Evolutionary conservation across 2,797 vertebrate genomes (phyloP), one percentile per base, ranked within the genome.

Genomic region (Eulemur rubriventer): DNA sequence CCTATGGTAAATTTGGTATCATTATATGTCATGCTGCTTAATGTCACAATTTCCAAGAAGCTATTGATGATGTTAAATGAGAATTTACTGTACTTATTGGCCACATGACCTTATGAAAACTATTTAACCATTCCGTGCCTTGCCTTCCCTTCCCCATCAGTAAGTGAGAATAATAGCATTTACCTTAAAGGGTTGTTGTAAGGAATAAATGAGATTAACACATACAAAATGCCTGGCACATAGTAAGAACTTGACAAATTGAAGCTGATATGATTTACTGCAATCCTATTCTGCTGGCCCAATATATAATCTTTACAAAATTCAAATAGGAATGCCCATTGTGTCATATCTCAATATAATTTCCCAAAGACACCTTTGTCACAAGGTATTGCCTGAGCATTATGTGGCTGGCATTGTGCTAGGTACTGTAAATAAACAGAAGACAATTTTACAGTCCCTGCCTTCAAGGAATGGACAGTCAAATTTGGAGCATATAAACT

Each of bases 401-500:
- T 83, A 73, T 82, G n/a, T 95, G 41, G 14, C 12, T 91, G 48
- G 52, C 10, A 79, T 35, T 87, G 41, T 84, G 24, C 7, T 92
- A 88, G 17, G 9, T 63, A 72, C 5, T 78, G 14, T 70, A 87
- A 97, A 93, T 17, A 86, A 93, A 46, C 5, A 84, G 52, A 82
- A 52, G 30, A 83, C 69, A 52, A 69, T 80, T 92, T 82, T 84
- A 76, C 5, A 50, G 38, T 48, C 3, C 12, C 7, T 80, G 26
- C 20, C 35, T 89, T 95, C 41, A 95, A 92, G 35, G 81, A 94
- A 83, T 80, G 12, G 79, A 80, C 1, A 76, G 14, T 91, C 57
- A 91, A 81, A 89, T 85, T 80, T 95, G 65, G 48, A 95, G 43
- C 78, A 93, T 65, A n/a, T n/a, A 91, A 83, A 80, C 28, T 63